phyloP scores from a whole-genome alignment of 2,113 vertebrate species.

The Anolis sagrei region DNA sequence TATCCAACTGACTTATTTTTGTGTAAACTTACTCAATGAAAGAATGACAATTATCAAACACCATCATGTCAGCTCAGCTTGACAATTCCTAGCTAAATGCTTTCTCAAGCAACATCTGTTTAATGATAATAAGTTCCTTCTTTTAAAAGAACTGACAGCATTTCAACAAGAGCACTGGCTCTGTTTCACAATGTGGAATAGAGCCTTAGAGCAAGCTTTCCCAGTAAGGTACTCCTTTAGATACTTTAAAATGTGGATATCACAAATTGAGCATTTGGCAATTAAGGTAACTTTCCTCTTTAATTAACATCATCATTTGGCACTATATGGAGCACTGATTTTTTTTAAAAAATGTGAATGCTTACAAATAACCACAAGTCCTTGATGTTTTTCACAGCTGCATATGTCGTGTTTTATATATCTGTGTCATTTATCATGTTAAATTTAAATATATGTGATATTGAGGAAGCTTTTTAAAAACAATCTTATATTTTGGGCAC shows the following conservation, averaged over 20 bases:
- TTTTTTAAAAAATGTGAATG: background rate
- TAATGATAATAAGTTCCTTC: background rate
- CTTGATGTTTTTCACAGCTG: background rate
- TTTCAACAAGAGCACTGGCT: background rate
- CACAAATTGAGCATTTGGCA: background rate
- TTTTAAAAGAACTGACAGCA: background rate
- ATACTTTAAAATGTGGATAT: background rate
- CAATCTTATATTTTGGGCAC: background rate
- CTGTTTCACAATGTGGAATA: background rate
- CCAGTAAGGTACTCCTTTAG: background rate
- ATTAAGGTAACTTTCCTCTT: background rate
- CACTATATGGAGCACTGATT: conserved; percentile 39
- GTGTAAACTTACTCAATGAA: background rate
- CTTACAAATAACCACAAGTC: conserved; percentile 14
- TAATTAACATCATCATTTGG: conserved; percentile 19
- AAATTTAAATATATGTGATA: background rate
- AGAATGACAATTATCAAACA: background rate
- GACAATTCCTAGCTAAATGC: background rate
- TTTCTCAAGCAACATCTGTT: background rate
- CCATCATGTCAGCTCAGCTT: background rate
- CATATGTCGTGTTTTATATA: conserved; percentile 1
- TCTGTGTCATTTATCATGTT: background rate
- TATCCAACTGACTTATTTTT: background rate
- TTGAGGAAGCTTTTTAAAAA: background rate
- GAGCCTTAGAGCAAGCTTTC: background rate